phyloP scores from a whole-genome alignment of 2,113 vertebrate species.

The Neotragus moschatus region DNA sequence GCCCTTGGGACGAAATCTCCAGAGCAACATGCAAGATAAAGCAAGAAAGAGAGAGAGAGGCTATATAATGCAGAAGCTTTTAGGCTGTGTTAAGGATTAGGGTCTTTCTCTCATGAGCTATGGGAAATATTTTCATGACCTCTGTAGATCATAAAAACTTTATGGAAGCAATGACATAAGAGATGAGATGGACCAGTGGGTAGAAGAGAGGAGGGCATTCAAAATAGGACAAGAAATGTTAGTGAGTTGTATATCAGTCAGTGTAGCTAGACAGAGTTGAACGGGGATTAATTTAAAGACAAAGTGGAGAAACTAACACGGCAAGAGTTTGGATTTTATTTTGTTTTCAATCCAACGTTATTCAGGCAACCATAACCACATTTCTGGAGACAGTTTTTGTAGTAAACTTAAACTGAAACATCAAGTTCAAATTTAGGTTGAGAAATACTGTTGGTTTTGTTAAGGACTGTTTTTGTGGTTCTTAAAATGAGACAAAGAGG shows the following conservation, averaged over 20 bases:
- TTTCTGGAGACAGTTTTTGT: background rate
- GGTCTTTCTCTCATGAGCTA: background rate
- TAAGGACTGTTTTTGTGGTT: constrained; percentile 56
- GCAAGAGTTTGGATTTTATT: background rate
- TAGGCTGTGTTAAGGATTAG: background rate
- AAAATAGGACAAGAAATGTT: background rate
- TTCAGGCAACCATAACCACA: background rate
- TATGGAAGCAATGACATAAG: background rate
- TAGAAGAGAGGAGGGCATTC: background rate
- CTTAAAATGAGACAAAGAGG: constrained; percentile 28
- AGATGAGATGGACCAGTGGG: background rate
- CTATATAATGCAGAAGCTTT: background rate
- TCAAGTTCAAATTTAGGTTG: constrained; percentile 32
- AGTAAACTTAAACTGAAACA: constrained; percentile 28
- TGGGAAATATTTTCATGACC: background rate
- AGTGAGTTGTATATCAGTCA: background rate
- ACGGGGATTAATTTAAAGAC: background rate
- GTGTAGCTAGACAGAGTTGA: background rate
- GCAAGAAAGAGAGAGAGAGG: background rate
- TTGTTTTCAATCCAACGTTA: background rate
- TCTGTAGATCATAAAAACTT: background rate
- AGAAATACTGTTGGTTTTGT: constrained; percentile 47
- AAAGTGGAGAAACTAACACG: background rate
- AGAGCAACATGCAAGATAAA: background rate
- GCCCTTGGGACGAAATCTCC: background rate